These are phyloP conservation scores for Platypus cylindrus DNA, from an alignment of 2,888 invertebrate species.

Conservation along the genomic window DNA sequence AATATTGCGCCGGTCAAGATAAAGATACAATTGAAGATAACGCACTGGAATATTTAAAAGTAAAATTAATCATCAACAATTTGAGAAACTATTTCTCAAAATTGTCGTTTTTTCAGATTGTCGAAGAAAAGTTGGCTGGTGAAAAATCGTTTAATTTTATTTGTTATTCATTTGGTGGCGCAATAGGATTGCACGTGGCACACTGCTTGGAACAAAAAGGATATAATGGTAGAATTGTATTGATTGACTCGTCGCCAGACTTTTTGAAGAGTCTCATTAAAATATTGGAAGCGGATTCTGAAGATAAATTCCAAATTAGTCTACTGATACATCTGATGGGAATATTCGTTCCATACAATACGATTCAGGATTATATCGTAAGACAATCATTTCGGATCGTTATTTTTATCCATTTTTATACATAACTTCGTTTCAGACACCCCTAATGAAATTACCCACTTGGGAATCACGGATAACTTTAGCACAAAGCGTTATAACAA, in stretches of 20 bases:
- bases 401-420: too few relatives aligned
- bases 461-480: slow-evolving; percentile 33
- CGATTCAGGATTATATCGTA: slow-evolving; percentile 32
- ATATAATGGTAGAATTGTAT: slow-evolving; percentile 47
- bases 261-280: slow-evolving; percentile 42
- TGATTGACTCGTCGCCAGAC: slow-evolving; percentile 71
- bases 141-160: slow-evolving; percentile 55
- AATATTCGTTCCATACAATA: slow-evolving; percentile 33
- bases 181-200: slow-evolving; percentile 66
- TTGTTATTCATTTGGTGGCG: slow-evolving; percentile 81
- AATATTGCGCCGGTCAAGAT: slow-evolving; percentile 39
- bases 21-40: slow-evolving; percentile 39
- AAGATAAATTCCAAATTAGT: slow-evolving; percentile 41
- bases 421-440: slow-evolving; percentile 28
- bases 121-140: slow-evolving; percentile 41
- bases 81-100: background rate
- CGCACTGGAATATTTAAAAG: slow-evolving; percentile 41
- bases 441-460: slow-evolving; percentile 40
- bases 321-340: slow-evolving; percentile 39
- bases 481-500: slow-evolving; percentile 5
- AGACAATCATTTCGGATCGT: too few relatives aligned
- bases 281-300: slow-evolving; percentile 35
- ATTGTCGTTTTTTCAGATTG: slow-evolving; percentile 34
- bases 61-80: slow-evolving; percentile 25
- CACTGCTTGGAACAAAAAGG: slow-evolving; percentile 56